Base-by-base conservation (phyloP, 2,888 invertebrate genomes). In the Dioctria linearis region DNA sequence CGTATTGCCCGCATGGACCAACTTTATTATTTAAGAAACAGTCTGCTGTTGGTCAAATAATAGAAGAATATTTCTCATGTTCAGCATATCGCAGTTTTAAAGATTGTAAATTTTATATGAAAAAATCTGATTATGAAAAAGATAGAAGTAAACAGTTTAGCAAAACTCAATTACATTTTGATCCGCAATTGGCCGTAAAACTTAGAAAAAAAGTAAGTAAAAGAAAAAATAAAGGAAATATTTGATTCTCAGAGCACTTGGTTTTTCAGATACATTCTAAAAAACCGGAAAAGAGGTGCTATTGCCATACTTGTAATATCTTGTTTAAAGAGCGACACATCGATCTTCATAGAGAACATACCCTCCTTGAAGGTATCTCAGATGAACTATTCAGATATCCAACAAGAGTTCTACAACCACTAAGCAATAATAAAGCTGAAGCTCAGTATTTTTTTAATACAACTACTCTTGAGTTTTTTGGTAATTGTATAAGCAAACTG, bases 361-460 rank as follows among this genome's bases (percentile, higher is more conserved):
- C 90, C 40, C 85, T 93, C 0, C 86, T 89, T 8, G 88, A 88
- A 46, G 89, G 90, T 40, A 85, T 95, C 5, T 90, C 90, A 0
- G 91, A 93, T 85, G 89, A 93, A 82, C 90, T 92, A 82, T 87
- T 95, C 39, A 85, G 85, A 3, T 90, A 91, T 84, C 95, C 95
- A 0, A 93, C 94, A 0, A 90, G 91, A 79, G 90, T 96, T 85
- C 87, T 97, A 8, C 90, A 91, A 43, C 92, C 95, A 0, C 86
- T 94, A 11, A 92, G 93, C 66, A 92, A 95, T 88, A 92, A 95
- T 73, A 94, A 95, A 84, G 93, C 93, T 40, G 96, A 96, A 88
- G 97, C 97, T 0, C 97, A 97, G 87, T 97, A 95, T 87, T 92
- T 96, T 84, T 98, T 98, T 88, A 92, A 94, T 2, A 90, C 92